Evolutionary conservation across 2,797 vertebrate genomes (phyloP), one percentile per base, ranked within the genome.

Genomic region (Melanotaenia maccullochi): DNA sequence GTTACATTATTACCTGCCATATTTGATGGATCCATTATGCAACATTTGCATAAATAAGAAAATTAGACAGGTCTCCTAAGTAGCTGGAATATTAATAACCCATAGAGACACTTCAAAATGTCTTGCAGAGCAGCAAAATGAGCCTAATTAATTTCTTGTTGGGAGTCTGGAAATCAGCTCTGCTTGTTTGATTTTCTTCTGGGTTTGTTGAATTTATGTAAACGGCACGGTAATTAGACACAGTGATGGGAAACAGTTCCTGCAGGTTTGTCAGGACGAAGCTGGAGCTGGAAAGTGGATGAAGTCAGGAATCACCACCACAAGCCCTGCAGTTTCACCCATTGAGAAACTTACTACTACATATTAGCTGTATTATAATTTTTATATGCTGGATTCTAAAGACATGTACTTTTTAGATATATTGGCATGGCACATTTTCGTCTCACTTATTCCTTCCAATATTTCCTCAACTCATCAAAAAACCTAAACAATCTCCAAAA

Each of bases 161-260:
- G 30, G 8, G 4, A 30, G 59, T 77, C 60, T 77, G 4, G 55
- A 68, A 78, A 78, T 62, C 78, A 51, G 8, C 28, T 30, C 33
- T 13, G n/a, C 55, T 68, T 56, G 49, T 63, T 70, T 75, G 44
- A 65, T 56, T 59, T 44, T 71, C 70, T 79, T 78, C 60, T 58
- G 30, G 65, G 58, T 47, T 76, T 40, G 52, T 24, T 67, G n/a
- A 68, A 49, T 87, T 68, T 74, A 70, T 60, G 22, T 28, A 54
- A 70, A 74, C 33, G 9, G 35, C 49, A 0, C 22, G 51, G 63
- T 57, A 59, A 76, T 76, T 67, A 75, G 24, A 71, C 38, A 51
- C 56, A 66, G 54, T 72, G 82, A 87, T 79, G 71, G 73, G 72
- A 71, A 73, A 57, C 18, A 9, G 33, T 68, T 77, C 62, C 22